A percentile compares a stretch with the other conserved stretches of the same genome.
These are phyloP conservation scores for Palythoa grandiflora DNA, from an alignment of 92 coral and sea anemone species.

Conservation along the genomic window DNA sequence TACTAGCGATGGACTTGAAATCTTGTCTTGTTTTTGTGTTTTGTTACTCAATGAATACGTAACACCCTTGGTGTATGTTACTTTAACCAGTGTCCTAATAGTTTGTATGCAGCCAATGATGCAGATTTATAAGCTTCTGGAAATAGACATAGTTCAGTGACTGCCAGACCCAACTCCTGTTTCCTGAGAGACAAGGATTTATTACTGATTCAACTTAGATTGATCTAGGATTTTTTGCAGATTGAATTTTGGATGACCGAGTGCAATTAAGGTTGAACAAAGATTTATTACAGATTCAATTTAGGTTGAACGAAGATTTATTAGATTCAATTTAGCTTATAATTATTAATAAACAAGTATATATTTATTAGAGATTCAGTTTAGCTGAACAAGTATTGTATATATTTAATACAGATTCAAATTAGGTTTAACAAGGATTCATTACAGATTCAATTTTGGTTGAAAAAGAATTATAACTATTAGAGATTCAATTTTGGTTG, in stretches of 20 bases:
- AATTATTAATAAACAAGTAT: constrained; percentile 18
- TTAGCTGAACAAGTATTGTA: constrained; percentile 4
- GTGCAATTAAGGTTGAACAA: constrained; percentile 11
- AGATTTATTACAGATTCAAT: constrained; percentile 29
- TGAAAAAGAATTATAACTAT: neutral
- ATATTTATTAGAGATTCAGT: constrained; percentile 1
- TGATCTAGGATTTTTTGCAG: constrained; percentile 29
- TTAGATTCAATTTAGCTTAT: constrained; percentile 16
- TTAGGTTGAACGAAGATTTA: constrained; percentile 4
- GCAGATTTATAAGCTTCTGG: constrained; percentile 44
- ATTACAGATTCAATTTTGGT: constrained; percentile 21
- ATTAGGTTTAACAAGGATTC: neutral
- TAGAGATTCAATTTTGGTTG: too few species aligned
- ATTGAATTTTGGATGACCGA: constrained; percentile 18
- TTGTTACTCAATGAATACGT: too few species aligned
- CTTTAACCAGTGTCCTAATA: constrained; percentile 40
- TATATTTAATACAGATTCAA: neutral
- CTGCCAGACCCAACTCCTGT: constrained; percentile 43
- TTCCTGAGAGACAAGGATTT: constrained; percentile 40
- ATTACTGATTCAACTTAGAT: constrained; percentile 30
- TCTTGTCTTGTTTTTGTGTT: too few species aligned
- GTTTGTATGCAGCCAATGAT: constrained; percentile 47
- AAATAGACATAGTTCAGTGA: constrained; percentile 39
- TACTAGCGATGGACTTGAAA: too few species aligned
- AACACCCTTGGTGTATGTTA: constrained; percentile 46